Conservation (phyloP, 2,113 vertebrate genomes). For the human (Homo sapiens) region DNA sequence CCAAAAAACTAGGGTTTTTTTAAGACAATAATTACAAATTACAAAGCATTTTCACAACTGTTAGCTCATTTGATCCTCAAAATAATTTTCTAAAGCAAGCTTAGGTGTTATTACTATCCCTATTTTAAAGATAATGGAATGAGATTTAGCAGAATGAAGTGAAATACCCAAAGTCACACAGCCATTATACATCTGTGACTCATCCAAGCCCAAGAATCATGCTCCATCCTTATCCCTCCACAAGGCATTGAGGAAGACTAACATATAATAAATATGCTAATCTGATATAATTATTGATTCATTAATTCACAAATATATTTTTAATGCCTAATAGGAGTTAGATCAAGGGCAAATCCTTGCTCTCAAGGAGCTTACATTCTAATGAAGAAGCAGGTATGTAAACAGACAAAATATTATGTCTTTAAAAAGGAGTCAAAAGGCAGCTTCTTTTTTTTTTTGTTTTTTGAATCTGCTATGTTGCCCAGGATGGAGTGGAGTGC, state of each 20-base stretch:
- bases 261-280: background rate
- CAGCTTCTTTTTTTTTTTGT: background rate
- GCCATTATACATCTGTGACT: background rate
- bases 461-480: too few species aligned
- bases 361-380: background rate
- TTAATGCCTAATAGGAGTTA: background rate
- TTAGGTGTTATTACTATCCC: background rate
- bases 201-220: background rate
- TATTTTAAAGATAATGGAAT: background rate
- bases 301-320: background rate
- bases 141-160: background rate
- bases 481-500: too few species aligned
- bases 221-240: background rate
- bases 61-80: background rate
- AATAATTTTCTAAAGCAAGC: background rate
- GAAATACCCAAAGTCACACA: background rate
- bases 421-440: background rate
- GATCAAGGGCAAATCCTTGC: background rate
- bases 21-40: background rate
- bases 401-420: background rate
- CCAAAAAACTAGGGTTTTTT: background rate
- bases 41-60: background rate
- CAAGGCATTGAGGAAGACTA: background rate
- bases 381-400: background rate
- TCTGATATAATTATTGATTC: background rate